Evolutionary conservation across 64 coral and sea anemone species (phyloP), one percentile per base, ranked within the genome.

Genomic region (Montipora efflorescens): DNA sequence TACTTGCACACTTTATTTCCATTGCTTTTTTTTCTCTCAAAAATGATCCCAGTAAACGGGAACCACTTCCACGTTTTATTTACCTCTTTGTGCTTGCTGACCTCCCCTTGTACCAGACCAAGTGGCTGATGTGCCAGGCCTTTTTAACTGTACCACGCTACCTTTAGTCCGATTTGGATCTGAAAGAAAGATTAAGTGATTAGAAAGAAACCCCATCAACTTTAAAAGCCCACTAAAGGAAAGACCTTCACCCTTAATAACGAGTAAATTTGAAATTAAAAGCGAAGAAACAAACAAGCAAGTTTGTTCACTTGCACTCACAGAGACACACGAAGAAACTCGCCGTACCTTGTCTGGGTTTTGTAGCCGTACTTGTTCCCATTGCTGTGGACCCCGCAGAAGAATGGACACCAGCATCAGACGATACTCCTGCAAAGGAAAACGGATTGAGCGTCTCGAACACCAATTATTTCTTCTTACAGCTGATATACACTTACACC

Each of bases 81-180:
- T 50, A 86, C 82, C 82, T 86, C 82, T 86, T 51, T 86, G 82
- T 5, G 11, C 64, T 72, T 86, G 66, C 45, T 47, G 62, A 86
- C 45, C 82, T 86, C 82, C 82, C 15, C 82, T 48, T 86, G 82
- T 23, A 4, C 19, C 36, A 7, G 80, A 66, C 81, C 81, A 84
- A 9, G 59, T 67, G 4, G 81, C 55, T 79, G 88, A 66, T 79
- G 88, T 49, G 62, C 75, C 78, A 23, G 89, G 77, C 79, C 89
- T 67, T 53, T 68, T 91, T 57, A 91, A 81, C 61, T 91, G 89
- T 13, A 91, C 89, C 20, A 91, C 89, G 8, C 59, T 72, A 48
- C 77, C 67, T 51, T 57, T 91, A 25, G 58, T 55, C 19, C 79
- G 62, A 51, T 9, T 55, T 13, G 66, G 23, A 81, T 91, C 89